Evolutionary conservation across 2,113 vertebrate species (phyloP).

Genomic region (Mionectes macconnelli): DNA sequence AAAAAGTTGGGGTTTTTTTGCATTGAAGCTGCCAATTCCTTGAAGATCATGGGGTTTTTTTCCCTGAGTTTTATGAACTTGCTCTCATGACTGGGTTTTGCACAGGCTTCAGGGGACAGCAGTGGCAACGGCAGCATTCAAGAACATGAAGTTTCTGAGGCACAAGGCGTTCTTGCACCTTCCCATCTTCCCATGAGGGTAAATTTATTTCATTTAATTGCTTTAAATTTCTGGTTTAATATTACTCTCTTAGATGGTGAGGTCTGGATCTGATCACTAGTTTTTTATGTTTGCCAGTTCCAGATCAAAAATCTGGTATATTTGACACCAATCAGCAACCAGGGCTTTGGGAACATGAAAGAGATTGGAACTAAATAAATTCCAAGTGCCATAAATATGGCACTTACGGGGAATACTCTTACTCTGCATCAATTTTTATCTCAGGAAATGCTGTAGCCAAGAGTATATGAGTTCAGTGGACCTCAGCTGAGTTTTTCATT

Average conservation of each 20-base stretch:
- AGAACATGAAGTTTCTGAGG: slow-evolving; percentile 72
- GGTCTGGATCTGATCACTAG: neutral
- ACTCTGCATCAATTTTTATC: neutral
- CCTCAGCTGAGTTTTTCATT: neutral
- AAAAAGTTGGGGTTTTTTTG: neutral
- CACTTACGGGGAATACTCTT: neutral
- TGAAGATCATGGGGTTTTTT: neutral
- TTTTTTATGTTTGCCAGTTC: neutral
- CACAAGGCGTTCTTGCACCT: slow-evolving; percentile 58
- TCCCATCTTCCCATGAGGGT: slow-evolving; percentile 57
- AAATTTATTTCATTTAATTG: neutral
- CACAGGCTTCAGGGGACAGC: slow-evolving; percentile 85
- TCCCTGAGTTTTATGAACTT: neutral
- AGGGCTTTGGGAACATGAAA: neutral
- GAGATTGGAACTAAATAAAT: neutral
- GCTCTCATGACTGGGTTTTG: neutral
- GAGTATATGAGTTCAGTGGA: neutral
- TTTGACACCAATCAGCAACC: neutral
- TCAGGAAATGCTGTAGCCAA: neutral
- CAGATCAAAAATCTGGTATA: neutral
- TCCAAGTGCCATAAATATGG: neutral
- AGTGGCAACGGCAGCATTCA: slow-evolving; percentile 79
- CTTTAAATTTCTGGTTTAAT: neutral
- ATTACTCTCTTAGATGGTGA: neutral
- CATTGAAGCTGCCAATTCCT: neutral